These are phyloP conservation scores for Myopa tessellatipennis DNA, from an alignment of 2,888 invertebrate genomes.

Conservation along the genomic window DNA sequence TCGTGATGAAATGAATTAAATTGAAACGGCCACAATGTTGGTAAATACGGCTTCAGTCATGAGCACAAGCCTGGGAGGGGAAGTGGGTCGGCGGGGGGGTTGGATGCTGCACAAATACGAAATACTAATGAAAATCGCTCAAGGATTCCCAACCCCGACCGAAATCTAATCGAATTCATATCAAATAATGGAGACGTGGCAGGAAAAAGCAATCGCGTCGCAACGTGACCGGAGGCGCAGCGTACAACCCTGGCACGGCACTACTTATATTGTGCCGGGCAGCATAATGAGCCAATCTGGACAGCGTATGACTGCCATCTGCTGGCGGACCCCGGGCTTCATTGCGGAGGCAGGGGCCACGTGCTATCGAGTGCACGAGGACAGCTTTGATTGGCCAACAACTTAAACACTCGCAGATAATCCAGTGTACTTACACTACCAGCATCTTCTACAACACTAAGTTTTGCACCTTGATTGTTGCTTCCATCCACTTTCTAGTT, in stretches of 20 bases:
- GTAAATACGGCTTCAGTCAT: conserved; percentile 27
- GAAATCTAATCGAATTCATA: conserved; percentile 41
- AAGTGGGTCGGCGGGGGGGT: neutral
- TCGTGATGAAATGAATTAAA: conserved; percentile 45
- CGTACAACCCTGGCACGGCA: conserved; percentile 1
- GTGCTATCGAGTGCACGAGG: neutral
- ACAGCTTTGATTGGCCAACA: neutral
- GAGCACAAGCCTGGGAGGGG: neutral
- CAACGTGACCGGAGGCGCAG: conserved; percentile 12
- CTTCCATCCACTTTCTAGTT: neutral
- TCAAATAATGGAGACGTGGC: conserved; percentile 45
- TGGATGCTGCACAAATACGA: conserved; percentile 4
- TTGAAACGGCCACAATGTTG: conserved; percentile 39
- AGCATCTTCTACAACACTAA: too few species aligned
- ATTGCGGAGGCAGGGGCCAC: neutral
- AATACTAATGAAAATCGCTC: conserved; percentile 40
- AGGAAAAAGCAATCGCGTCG: conserved; percentile 36
- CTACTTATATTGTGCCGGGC: neutral
- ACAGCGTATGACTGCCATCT: neutral
- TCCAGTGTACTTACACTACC: too few species aligned
- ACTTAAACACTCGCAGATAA: neutral
- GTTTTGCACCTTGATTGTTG: too few species aligned
- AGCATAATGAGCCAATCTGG: neutral
- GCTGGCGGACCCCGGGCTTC: neutral
- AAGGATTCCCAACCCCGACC: conserved; percentile 19